Conservation (phyloP, 1,140 invertebrate genomes). For the Neotoxoptera formosana region DNA sequence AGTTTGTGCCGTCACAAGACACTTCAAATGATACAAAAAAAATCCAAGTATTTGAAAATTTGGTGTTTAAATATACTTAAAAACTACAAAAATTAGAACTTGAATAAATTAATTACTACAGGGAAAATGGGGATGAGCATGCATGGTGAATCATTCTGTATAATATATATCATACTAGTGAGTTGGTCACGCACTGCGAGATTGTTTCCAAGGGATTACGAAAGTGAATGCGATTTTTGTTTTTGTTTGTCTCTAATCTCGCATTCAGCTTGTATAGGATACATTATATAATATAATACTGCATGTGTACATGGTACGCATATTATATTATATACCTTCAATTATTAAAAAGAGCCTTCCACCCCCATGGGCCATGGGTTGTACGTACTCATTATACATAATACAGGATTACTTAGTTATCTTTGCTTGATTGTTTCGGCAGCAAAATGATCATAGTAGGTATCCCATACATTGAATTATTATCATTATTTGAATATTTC, state of each 20-base stretch:
- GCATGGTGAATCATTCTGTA: background rate
- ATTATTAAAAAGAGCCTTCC: background rate
- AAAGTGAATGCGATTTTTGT: background rate
- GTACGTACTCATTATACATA: background rate
- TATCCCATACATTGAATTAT: background rate
- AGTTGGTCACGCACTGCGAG: background rate
- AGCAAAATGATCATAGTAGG: background rate
- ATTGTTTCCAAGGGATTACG: background rate
- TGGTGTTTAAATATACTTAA: no score
- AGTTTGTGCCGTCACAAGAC: no score
- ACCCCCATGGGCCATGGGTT: background rate
- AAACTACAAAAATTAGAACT: background rate
- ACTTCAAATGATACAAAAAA: no score
- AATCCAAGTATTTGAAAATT: no score
- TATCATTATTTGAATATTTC: background rate
- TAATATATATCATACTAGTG: background rate
- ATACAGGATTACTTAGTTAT: background rate
- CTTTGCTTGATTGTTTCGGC: background rate
- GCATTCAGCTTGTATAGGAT: background rate
- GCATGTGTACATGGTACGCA: background rate
- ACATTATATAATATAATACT: background rate
- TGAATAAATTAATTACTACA: background rate
- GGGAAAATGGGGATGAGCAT: no score
- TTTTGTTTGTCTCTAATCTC: background rate
- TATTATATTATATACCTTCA: background rate